Base-by-base conservation (phyloP, 2,888 invertebrate genomes). In the Sinelater perroti region DNA sequence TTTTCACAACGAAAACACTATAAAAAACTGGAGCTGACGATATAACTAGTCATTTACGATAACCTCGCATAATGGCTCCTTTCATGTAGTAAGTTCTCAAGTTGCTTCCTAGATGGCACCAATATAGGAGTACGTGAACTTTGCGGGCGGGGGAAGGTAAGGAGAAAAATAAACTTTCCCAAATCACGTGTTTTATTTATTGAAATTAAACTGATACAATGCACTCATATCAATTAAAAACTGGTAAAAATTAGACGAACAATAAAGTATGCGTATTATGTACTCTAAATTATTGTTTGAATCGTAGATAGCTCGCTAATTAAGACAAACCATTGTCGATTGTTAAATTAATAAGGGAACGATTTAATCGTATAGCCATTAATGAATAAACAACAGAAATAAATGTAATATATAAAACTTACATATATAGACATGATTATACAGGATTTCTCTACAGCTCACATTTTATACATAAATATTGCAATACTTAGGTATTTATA, bases 131-230 rank as follows among this genome's bases (percentile, higher is more conserved):
- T 28, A 28, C 2, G 28, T n/a, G n/a, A 3, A 28, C 2, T 28
- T 28, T 2, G 8, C 8, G 10, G 24, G 24, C 6, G 10, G 13
- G 14, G 10, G 16, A 10, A n/a, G 33, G 33, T 33, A 21, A 11
- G 13, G n/a, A 40, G 20, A 21, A 14, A 7, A 24, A 40, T 13
- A 2, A 7, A 13, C 16, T 24, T 40, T 40, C 40, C 40, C 26
- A 56, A 42, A 56, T 52, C 26, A 49, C 42, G 35, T 38, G 20
- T 66, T 64, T 64, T 67, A 63, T 63, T 65, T 66, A 66, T 63
- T 65, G 58, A 67, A 66, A 61, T 62, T 62, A 64, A 61, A 61
- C 54, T 58, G 60, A 61, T 64, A 63, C 59, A 65, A 64, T 64
- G 59, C 64, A 66, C 63, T 62, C 63, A 65, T 64, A 57, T 67